A percentile compares a stretch with the other conserved stretches of the same genome.
These are phyloP conservation scores for Erebia ligea DNA, from an alignment of 2,888 invertebrate species.

Conservation along the genomic window DNA sequence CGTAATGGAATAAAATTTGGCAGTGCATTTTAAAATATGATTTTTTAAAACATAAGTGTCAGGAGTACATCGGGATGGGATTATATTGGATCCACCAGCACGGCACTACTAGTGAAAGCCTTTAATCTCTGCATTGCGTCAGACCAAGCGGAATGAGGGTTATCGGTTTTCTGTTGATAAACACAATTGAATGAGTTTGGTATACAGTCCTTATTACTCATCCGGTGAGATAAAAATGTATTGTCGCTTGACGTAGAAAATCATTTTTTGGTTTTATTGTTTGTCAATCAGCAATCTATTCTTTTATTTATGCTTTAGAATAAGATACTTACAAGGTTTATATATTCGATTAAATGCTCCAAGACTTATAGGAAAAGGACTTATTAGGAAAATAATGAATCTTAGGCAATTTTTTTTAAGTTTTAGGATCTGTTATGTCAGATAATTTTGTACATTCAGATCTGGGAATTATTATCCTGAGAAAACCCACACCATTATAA, in stretches of 20 bases:
- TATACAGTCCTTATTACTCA: slow-evolving; percentile 65
- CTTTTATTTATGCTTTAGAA: not conserved
- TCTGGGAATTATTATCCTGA: too few species aligned
- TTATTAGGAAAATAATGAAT: too few species aligned
- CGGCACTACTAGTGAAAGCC: slow-evolving; percentile 71
- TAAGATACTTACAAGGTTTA: not conserved
- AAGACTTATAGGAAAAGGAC: too few species aligned
- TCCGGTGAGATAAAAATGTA: slow-evolving; percentile 70
- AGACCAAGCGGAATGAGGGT: slow-evolving; percentile 76
- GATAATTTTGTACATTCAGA: too few species aligned
- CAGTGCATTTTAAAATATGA: slow-evolving; percentile 45
- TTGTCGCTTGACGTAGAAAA: slow-evolving; percentile 59
- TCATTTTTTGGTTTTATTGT: slow-evolving; percentile 49
- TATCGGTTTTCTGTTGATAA: slow-evolving; percentile 67
- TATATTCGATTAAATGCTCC: too few species aligned
- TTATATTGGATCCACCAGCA: slow-evolving; percentile 68
- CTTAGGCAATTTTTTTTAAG: too few species aligned
- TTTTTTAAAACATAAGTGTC: slow-evolving; percentile 58
- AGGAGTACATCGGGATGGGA: slow-evolving; percentile 61
- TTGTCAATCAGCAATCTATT: not conserved
- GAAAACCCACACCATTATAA: too few species aligned
- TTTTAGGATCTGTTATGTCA: too few species aligned
- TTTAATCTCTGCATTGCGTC: slow-evolving; percentile 81
- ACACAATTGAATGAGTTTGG: slow-evolving; percentile 74
- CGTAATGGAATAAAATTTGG: not conserved